A percentile compares a stretch with the other conserved stretches of the same genome.
Evolutionary conservation across 2,888 invertebrate genomes (phyloP).

Genomic region (Palloptera scutellata): DNA sequence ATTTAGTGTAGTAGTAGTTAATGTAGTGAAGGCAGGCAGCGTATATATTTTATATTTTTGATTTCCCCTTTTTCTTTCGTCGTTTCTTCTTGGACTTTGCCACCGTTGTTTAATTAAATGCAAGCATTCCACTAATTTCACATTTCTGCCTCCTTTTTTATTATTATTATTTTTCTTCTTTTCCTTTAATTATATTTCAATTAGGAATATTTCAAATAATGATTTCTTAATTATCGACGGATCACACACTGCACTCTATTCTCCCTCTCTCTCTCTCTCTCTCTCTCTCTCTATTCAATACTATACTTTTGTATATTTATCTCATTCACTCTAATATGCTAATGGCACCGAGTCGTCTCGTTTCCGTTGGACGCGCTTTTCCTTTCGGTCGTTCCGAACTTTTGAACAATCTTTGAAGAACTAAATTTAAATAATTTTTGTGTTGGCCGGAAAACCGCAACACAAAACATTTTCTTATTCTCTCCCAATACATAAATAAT

Average conservation of each 20-base stretch:
- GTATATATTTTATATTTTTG: no score
- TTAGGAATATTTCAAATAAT: conserved; percentile 9
- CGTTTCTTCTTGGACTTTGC: no score
- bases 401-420: conserved; percentile 52
- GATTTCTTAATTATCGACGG: conserved; percentile 37
- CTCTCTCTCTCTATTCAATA: conserved; percentile 32
- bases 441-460: conserved; percentile 42
- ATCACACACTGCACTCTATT: background rate
- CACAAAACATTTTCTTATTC: background rate
- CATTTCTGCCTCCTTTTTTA: background rate
- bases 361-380: conserved; percentile 34
- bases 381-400: conserved; percentile 42
- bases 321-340: conserved; percentile 54
- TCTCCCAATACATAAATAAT: no score
- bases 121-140: no score
- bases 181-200: background rate
- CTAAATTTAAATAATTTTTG: conserved; percentile 51
- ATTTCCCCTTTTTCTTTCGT: no score
- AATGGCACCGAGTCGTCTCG: conserved; percentile 40
- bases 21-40: no score
- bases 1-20: background rate
- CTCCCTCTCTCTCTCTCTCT: background rate
- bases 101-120: no score
- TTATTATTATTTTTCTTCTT: conserved; percentile 1
- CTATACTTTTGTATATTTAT: conserved; percentile 49